Percentiles rank a stretch among this genome's conserved stretches.
Evolutionary conservation across 2,113 vertebrate species (phyloP).

Genomic region (Hippocampus guttulatus): DNA sequence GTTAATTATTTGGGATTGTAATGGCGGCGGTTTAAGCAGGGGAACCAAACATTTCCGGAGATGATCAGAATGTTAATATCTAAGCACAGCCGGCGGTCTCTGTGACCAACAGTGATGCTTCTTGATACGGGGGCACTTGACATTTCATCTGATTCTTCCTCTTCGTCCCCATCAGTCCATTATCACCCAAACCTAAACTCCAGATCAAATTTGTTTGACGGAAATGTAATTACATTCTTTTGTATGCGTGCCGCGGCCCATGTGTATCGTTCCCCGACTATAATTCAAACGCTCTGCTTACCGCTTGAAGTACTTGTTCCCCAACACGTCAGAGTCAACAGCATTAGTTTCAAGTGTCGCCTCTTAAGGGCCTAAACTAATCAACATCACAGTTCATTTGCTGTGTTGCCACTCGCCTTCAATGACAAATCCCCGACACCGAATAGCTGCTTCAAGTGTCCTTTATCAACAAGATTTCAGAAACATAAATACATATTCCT

Average conservation of each 20-base stretch:
- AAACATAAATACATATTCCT: slow-evolving; percentile 58
- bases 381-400: slow-evolving; percentile 61
- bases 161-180: slow-evolving; percentile 54
- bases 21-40: slow-evolving; percentile 68
- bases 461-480: slow-evolving; percentile 54
- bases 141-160: slow-evolving; percentile 67
- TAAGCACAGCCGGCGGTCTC: slow-evolving; percentile 50
- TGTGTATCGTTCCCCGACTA: slow-evolving; percentile 31
- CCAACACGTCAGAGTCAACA: slow-evolving; percentile 63
- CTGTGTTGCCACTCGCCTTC: slow-evolving; percentile 37
- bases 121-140: slow-evolving; percentile 68
- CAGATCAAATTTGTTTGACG: slow-evolving; percentile 58
- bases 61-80: slow-evolving; percentile 67
- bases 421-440: slow-evolving; percentile 39
- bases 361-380: slow-evolving; percentile 55
- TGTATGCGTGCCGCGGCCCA: slow-evolving; percentile 38
- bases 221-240: slow-evolving; percentile 56
- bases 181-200: slow-evolving; percentile 42
- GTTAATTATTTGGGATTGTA: slow-evolving; percentile 77
- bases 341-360: slow-evolving; percentile 62
- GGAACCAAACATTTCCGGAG: slow-evolving; percentile 66
- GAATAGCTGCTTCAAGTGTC: slow-evolving; percentile 37
- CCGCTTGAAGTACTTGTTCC: slow-evolving; percentile 49
- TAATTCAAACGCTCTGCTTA: slow-evolving; percentile 51
- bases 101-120: slow-evolving; percentile 52